Evolutionary conservation across 2,888 invertebrate genomes (phyloP).

Genomic region (Helobdella robusta): DNA sequence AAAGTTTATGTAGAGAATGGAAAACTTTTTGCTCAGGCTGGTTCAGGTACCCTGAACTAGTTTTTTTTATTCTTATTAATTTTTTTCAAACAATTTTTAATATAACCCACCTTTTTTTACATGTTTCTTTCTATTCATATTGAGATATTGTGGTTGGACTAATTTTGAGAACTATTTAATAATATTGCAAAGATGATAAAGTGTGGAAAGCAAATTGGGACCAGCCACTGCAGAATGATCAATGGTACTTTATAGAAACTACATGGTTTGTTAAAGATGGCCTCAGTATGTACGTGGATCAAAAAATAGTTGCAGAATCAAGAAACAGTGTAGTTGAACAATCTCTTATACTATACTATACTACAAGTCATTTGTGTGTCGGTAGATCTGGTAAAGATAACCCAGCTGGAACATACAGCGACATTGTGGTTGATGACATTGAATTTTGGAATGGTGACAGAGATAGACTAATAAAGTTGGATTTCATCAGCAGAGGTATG

Average conservation of each 20-base stretch:
- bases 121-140: background rate
- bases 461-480: background rate
- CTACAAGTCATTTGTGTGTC: background rate
- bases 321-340: background rate
- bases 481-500: constrained; percentile 22
- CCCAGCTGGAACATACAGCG: background rate
- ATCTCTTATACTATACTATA: background rate
- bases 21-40: constrained; percentile 37
- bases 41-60: constrained; percentile 34
- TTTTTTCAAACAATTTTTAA: background rate
- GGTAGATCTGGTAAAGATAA: background rate
- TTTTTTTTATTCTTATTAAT: background rate
- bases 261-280: constrained; percentile 40
- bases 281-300: constrained; percentile 40
- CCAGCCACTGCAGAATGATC: constrained; percentile 34
- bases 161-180: too few species aligned
- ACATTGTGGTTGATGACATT: constrained; percentile 18
- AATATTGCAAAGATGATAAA: too few species aligned
- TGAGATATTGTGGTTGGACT: too few species aligned
- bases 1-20: constrained; percentile 36
- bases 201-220: constrained; percentile 29
- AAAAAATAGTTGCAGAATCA: constrained; percentile 33
- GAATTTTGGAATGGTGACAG: constrained; percentile 25
- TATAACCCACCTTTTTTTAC: background rate
- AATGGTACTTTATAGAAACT: constrained; percentile 46